Evolutionary conservation across 2,797 vertebrate genomes (phyloP).

Genomic region (Clarias laeviceps): DNA sequence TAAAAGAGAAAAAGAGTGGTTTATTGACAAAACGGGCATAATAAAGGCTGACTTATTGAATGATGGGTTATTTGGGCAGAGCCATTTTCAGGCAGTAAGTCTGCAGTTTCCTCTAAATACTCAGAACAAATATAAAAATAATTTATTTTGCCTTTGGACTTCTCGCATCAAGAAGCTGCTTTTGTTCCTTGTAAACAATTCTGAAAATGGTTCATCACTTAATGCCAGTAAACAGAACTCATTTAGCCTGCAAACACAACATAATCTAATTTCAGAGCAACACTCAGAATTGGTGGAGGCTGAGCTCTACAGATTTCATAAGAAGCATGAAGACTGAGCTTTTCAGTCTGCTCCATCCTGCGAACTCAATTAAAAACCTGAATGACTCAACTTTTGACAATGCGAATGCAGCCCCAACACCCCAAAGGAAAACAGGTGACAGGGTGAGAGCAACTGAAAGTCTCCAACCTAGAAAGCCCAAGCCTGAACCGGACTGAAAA

Average conservation of each 20-base stretch:
- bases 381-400: conserved; percentile 48
- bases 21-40: neutral
- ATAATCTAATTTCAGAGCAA: conserved; percentile 64
- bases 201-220: conserved; percentile 33
- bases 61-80: conserved; percentile 20
- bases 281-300: conserved; percentile 36
- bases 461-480: conserved; percentile 15
- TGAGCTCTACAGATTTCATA: conserved; percentile 47
- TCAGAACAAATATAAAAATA: conserved; percentile 7
- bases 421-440: neutral
- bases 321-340: conserved; percentile 42
- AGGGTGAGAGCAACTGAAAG: conserved; percentile 32
- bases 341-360: conserved; percentile 47
- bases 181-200: conserved; percentile 35
- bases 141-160: conserved; percentile 34
- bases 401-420: conserved; percentile 21
- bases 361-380: conserved; percentile 65
- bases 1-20: neutral
- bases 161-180: conserved; percentile 23
- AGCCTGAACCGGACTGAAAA: conserved; percentile 28
- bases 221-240: conserved; percentile 37
- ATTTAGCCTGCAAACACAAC: conserved; percentile 60
- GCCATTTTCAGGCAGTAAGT: neutral
- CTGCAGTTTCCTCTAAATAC: neutral
- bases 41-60: conserved; percentile 1